These are phyloP conservation scores for Camponotus vicinus DNA, from an alignment of 1,140 invertebrate species.

Conservation along the genomic window DNA sequence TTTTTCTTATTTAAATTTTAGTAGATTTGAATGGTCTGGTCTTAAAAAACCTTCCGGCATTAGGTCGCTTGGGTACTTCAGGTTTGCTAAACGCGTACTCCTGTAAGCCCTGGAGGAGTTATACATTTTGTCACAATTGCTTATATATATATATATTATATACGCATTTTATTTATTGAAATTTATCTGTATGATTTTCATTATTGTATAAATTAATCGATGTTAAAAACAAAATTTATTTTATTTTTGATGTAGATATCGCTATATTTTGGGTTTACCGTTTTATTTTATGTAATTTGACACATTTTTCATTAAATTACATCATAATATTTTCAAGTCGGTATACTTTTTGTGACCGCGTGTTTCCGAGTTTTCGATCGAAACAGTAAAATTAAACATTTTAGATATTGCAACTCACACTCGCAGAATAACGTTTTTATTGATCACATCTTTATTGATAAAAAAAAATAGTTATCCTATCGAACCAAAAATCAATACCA, in stretches of 20 bases:
- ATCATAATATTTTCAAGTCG: conserved; percentile 19
- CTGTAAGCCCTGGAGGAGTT: too few species aligned
- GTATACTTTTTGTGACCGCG: conserved; percentile 10
- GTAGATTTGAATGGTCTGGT: too few species aligned
- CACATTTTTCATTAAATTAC: conserved; percentile 7
- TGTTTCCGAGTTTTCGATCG: conserved; percentile 20
- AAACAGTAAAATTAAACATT: conserved; percentile 37
- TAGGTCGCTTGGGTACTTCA: too few species aligned
- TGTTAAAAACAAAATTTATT: too few species aligned
- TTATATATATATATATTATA: neutral
- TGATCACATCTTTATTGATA: conserved; percentile 17
- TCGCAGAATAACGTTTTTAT: conserved; percentile 3
- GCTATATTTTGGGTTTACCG: neutral
- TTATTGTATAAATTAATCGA: conserved; percentile 5
- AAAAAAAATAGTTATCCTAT: neutral
- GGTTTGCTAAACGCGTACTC: too few species aligned
- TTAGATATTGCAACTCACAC: neutral
- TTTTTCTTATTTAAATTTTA: too few species aligned
- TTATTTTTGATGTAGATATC: neutral
- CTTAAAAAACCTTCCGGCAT: too few species aligned
- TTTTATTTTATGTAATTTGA: conserved; percentile 18
- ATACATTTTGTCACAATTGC: neutral
- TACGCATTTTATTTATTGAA: neutral
- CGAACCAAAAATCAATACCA: neutral
- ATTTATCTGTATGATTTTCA: neutral